These are phyloP conservation scores for Eupsilia transversa DNA, from an alignment of 2,888 invertebrate genomes.

Conservation along the genomic window DNA sequence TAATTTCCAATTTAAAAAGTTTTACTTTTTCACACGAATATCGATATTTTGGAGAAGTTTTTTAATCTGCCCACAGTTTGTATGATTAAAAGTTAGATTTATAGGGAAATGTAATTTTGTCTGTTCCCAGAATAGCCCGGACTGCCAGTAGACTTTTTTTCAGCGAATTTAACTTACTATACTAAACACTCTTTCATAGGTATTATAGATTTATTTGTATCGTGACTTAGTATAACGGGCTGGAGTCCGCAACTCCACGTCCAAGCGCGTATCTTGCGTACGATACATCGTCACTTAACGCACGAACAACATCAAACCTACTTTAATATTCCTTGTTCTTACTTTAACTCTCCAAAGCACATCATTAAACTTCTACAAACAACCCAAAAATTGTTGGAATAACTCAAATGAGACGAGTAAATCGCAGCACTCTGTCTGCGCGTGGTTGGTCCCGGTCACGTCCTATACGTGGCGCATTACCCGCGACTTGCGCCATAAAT, in stretches of 20 bases:
- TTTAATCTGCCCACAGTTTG: conserved; percentile 27
- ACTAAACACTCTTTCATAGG: not conserved
- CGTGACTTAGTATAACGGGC: not conserved
- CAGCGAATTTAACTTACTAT: not conserved
- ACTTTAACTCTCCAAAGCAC: conserved; percentile 3
- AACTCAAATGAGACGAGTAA: conserved; percentile 54
- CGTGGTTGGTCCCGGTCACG: conserved; percentile 50
- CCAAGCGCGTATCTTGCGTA: not conserved
- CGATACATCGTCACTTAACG: not conserved
- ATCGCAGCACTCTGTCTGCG: conserved; percentile 37
- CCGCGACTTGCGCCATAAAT: conserved; percentile 62
- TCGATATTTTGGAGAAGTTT: conserved; percentile 36
- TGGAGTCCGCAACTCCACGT: not conserved
- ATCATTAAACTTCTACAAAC: conserved; percentile 43
- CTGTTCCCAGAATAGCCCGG: not conserved
- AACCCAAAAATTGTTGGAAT: conserved; percentile 47
- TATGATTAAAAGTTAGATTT: conserved; percentile 19
- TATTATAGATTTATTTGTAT: no score
- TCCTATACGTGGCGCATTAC: conserved; percentile 47
- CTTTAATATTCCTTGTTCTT: conserved; percentile 19
- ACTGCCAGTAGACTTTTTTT: not conserved
- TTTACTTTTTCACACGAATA: conserved; percentile 19
- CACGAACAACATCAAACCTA: conserved; percentile 6
- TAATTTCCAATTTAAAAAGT: conserved; percentile 35
- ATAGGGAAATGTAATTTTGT: not conserved